Evolutionary conservation across 2,888 invertebrate species (phyloP).

Genomic region (Flexamia atlantica): DNA sequence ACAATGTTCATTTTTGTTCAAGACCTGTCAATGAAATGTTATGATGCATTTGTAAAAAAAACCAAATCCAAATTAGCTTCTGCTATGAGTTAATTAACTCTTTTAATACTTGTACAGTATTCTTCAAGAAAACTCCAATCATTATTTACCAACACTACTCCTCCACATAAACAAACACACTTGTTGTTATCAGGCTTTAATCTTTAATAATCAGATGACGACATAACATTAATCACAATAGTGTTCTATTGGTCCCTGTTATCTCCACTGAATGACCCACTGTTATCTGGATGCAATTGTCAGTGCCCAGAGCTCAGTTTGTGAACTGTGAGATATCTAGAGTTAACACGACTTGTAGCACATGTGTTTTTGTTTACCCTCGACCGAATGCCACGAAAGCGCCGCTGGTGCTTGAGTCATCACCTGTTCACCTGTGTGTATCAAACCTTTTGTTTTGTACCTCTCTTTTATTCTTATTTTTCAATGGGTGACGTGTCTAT

Average conservation of each 20-base stretch:
- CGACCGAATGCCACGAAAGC: neutral
- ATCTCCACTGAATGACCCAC: constrained; percentile 12
- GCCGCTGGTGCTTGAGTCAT: neutral
- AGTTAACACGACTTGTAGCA: neutral
- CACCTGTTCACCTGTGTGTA: constrained; percentile 12
- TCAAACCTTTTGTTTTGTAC: neutral
- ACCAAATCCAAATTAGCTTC: no score
- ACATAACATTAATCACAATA: neutral
- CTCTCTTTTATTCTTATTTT: neutral
- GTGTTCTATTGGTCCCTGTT: constrained; percentile 6
- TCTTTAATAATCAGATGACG: neutral
- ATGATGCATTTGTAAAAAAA: no score
- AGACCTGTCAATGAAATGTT: no score
- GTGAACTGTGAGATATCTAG: neutral
- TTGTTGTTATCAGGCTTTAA: no score
- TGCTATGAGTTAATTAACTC: no score
- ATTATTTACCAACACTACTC: no score
- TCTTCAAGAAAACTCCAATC: no score
- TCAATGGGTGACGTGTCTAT: constrained; percentile 10
- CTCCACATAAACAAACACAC: no score
- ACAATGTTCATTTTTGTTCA: no score
- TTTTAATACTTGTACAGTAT: no score
- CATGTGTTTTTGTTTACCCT: constrained; percentile 12
- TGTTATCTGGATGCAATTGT: constrained; percentile 5
- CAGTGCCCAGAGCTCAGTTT: neutral